These are phyloP conservation scores for Petroica traversi DNA, from an alignment of 2,113 vertebrate genomes.

Conservation along the genomic window DNA sequence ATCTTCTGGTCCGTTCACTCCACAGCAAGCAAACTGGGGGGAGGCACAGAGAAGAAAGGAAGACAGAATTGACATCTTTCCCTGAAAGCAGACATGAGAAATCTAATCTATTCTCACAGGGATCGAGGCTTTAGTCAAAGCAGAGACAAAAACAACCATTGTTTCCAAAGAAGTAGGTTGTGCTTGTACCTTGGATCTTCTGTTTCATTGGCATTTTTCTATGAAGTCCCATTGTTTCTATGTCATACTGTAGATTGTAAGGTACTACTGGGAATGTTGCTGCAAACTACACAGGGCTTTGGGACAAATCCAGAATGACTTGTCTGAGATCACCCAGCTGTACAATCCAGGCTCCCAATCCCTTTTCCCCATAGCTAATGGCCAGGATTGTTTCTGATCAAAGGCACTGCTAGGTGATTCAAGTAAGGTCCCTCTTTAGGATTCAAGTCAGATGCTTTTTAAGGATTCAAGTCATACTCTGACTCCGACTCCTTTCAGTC, in stretches of 20 bases:
- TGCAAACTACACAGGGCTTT: not conserved
- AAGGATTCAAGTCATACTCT: conserved; percentile 26
- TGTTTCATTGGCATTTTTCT: not conserved
- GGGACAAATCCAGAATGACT: not conserved
- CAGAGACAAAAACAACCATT: not conserved
- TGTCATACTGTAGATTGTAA: not conserved
- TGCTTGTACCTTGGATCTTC: not conserved
- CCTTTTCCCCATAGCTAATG: not conserved
- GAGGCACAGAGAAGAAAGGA: not conserved
- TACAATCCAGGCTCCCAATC: not conserved
- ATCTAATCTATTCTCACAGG: not conserved
- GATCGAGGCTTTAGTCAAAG: not conserved
- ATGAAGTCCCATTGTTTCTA: not conserved
- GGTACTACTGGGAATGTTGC: not conserved
- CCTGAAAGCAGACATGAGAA: not conserved
- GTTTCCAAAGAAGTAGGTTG: not conserved
- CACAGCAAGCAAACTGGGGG: conserved; percentile 90
- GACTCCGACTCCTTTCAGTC: not conserved
- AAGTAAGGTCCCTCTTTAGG: not conserved
- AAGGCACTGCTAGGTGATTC: not conserved
- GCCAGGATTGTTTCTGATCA: not conserved
- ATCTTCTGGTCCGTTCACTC: conserved; percentile 88
- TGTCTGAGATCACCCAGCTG: not conserved
- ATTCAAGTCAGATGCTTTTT: conserved; percentile 32
- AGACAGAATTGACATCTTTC: not conserved